Conservation (phyloP, 2,113 vertebrate genomes). For the Anarrhichthys ocellatus region DNA sequence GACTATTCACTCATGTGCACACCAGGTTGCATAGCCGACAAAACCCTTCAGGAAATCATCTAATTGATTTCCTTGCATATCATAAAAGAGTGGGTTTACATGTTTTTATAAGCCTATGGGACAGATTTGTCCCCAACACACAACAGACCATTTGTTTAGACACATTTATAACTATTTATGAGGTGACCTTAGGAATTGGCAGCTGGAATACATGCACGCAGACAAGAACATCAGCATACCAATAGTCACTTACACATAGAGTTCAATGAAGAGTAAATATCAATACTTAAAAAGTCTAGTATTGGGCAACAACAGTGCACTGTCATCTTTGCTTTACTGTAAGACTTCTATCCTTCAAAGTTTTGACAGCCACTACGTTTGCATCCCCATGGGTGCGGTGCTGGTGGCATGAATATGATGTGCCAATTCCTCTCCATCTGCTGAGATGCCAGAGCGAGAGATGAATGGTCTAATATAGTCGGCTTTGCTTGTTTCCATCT, state of each 20-base stretch:
- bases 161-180: not conserved
- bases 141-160: not conserved
- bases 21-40: not conserved
- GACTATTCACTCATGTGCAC: not conserved
- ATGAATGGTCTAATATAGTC: slow-evolving; percentile 59
- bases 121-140: slow-evolving; percentile 2
- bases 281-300: not conserved
- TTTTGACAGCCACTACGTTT: slow-evolving; percentile 44
- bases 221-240: not conserved
- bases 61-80: slow-evolving; percentile 9
- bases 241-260: not conserved
- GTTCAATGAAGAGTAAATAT: slow-evolving; percentile 17
- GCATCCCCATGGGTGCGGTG: slow-evolving; percentile 54
- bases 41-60: not conserved
- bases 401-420: slow-evolving; percentile 60
- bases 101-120: slow-evolving; percentile 2
- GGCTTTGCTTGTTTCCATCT: slow-evolving; percentile 71
- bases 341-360: slow-evolving; percentile 54
- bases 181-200: slow-evolving; percentile 20
- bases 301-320: slow-evolving; percentile 13
- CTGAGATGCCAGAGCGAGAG: slow-evolving; percentile 54
- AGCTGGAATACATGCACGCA: slow-evolving; percentile 12
- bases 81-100: not conserved
- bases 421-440: slow-evolving; percentile 66
- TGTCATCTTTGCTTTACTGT: slow-evolving; percentile 24